These are phyloP conservation scores for Eueremaeus valkanovi DNA, from an alignment of 2,888 invertebrate genomes.

Conservation along the genomic window DNA sequence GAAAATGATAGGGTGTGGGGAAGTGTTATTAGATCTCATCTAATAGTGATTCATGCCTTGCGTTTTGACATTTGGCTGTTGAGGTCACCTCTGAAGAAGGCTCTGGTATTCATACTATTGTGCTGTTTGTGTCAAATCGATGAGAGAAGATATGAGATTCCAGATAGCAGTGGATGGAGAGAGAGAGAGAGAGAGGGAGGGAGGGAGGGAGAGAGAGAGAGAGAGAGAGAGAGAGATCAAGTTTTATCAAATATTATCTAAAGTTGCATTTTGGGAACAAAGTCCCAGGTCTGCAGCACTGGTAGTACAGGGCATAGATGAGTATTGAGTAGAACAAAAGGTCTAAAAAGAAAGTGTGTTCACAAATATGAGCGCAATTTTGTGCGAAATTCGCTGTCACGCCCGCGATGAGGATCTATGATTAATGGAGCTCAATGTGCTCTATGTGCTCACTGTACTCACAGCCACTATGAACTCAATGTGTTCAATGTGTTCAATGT, in stretches of 20 bases:
- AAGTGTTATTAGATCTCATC: constrained; percentile 19
- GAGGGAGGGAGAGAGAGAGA: too few relatives aligned
- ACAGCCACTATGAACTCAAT: too few relatives aligned
- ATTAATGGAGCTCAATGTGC: constrained; percentile 35
- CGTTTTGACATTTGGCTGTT: constrained; percentile 4
- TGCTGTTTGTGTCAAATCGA: neutral
- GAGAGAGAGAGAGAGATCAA: too few relatives aligned
- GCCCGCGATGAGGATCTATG: constrained; percentile 40
- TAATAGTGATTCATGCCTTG: constrained; percentile 17
- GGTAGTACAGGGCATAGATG: neutral
- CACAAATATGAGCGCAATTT: neutral
- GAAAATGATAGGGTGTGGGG: constrained; percentile 22
- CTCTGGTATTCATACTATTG: neutral
- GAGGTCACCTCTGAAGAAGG: neutral
- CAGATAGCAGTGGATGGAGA: too few relatives aligned
- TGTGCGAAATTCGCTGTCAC: constrained; percentile 34
- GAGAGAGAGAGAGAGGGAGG: too few relatives aligned
- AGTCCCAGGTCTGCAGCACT: neutral
- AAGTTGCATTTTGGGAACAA: neutral
- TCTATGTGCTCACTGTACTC: constrained; percentile 21
- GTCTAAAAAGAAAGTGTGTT: neutral
- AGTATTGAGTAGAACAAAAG: neutral
- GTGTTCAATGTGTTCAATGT: too few relatives aligned
- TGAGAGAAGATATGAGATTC: too few relatives aligned
- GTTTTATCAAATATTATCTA: neutral